These are phyloP conservation scores for Drosophila sproati DNA, from an alignment of 1,140 invertebrate species.

Conservation along the genomic window DNA sequence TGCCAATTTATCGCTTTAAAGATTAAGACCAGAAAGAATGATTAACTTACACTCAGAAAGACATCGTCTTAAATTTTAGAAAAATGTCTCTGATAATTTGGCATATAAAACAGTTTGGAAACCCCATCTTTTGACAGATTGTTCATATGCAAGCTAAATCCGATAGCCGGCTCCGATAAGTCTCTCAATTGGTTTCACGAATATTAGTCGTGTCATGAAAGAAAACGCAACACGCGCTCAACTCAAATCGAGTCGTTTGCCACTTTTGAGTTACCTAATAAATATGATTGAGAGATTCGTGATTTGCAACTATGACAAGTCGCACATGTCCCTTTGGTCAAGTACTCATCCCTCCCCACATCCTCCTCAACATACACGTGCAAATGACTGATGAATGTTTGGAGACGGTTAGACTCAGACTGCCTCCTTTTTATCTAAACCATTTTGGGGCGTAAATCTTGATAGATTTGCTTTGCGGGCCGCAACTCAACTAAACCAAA, in stretches of 20 bases:
- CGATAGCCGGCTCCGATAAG: no score
- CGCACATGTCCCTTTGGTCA: slow-evolving; percentile 42
- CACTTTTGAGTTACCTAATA: slow-evolving; percentile 31
- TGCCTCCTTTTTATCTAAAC: slow-evolving; percentile 1
- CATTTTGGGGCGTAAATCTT: neutral
- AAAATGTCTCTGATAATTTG: no score
- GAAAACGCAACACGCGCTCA: neutral
- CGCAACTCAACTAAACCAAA: slow-evolving; percentile 25
- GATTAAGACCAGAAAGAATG: no score
- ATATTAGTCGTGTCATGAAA: neutral
- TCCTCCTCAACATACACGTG: neutral
- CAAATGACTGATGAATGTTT: slow-evolving; percentile 43
- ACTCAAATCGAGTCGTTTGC: neutral
- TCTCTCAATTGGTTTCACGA: neutral
- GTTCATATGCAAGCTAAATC: no score
- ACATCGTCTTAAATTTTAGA: no score
- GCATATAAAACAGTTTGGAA: no score
- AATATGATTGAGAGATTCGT: slow-evolving; percentile 74
- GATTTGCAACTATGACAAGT: slow-evolving; percentile 41
- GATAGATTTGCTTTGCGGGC: slow-evolving; percentile 37
- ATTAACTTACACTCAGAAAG: no score
- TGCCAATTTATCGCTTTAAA: no score
- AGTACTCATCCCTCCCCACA: neutral
- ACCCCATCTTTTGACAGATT: no score
- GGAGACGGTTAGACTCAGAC: neutral